phyloP scores from a whole-genome alignment of 1,140 invertebrate species.

The Brachionus rotundiformis region DNA sequence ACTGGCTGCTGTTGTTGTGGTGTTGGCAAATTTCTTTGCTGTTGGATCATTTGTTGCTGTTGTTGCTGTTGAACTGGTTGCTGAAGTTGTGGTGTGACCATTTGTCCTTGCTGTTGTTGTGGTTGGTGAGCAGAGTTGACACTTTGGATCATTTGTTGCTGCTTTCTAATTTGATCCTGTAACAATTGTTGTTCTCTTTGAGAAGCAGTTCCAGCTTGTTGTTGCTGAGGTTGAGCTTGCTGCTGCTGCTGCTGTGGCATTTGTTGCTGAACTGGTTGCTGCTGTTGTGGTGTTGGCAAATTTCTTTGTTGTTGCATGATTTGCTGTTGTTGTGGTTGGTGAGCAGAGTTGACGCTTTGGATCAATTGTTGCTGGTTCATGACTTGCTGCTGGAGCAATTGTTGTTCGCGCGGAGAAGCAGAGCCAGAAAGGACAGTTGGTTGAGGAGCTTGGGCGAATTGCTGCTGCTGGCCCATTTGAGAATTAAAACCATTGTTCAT shows the following conservation, averaged over 20 bases:
- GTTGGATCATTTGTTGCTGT: not conserved
- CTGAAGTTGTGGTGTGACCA: not conserved
- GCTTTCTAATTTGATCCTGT: not conserved
- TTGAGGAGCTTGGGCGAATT: no score
- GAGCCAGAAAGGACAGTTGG: not conserved
- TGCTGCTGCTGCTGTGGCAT: not conserved
- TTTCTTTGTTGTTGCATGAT: not conserved
- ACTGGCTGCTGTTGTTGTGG: not conserved
- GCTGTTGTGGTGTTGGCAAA: not conserved
- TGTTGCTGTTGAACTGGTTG: not conserved
- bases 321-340: not conserved
- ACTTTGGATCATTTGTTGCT: not conserved
- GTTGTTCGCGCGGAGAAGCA: not conserved
- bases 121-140: not conserved
- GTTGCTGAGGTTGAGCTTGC: not conserved
- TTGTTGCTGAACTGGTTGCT: not conserved
- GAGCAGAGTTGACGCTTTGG: not conserved
- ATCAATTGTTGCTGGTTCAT: not conserved
- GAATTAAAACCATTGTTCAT: not conserved
- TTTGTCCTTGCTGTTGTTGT: not conserved
- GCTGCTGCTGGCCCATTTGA: not conserved
- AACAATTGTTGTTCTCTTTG: constrained; percentile 11
- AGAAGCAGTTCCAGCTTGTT: not conserved
- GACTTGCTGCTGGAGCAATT: not conserved
- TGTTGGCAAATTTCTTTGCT: not conserved